These are phyloP conservation scores for Schizotus pectinicornis DNA, from an alignment of 2,888 invertebrate genomes.

Conservation along the genomic window DNA sequence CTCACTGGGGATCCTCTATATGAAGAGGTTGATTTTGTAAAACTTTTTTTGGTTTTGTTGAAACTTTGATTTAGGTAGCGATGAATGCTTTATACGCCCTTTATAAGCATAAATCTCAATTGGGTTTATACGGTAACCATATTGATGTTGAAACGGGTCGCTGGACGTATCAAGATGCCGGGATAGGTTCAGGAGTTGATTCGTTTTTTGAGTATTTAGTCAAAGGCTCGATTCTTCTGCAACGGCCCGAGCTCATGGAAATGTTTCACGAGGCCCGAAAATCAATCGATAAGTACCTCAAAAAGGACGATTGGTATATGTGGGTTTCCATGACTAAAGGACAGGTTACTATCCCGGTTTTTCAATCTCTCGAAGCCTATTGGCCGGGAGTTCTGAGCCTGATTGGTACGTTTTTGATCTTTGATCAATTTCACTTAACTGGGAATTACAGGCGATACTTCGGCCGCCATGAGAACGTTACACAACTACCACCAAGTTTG, in stretches of 20 bases:
- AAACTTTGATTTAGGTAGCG: conserved; percentile 69
- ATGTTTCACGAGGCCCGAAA: conserved; percentile 84
- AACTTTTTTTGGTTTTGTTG: conserved; percentile 13
- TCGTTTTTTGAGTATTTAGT: conserved; percentile 98
- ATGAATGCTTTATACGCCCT: conserved; percentile 88
- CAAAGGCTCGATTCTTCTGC: conserved; percentile 91
- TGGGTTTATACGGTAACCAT: conserved; percentile 95
- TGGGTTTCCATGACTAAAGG: conserved; percentile 99
- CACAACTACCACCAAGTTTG: conserved; percentile 97
- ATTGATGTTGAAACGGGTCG: conserved; percentile 92
- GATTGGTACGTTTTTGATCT: conserved; percentile 62
- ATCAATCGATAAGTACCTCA: conserved; percentile 83
- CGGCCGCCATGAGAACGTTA: conserved; percentile 89
- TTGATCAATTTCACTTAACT: not conserved
- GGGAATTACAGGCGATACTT: conserved; percentile 75
- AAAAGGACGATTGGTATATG: conserved; percentile 97
- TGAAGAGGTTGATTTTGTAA: conserved; percentile 72
- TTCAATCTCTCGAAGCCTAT: conserved; percentile 97
- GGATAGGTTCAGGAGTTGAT: conserved; percentile 95
- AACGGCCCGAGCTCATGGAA: conserved; percentile 84
- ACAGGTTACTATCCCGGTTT: conserved; percentile 94
- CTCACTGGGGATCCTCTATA: conserved; percentile 94
- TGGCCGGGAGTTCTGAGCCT: conserved; percentile 96
- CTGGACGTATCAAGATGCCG: conserved; percentile 98
- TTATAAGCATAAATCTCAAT: conserved; percentile 83